phyloP scores from a whole-genome alignment of 2,888 invertebrate genomes.

The Callosobruchus maculatus region DNA sequence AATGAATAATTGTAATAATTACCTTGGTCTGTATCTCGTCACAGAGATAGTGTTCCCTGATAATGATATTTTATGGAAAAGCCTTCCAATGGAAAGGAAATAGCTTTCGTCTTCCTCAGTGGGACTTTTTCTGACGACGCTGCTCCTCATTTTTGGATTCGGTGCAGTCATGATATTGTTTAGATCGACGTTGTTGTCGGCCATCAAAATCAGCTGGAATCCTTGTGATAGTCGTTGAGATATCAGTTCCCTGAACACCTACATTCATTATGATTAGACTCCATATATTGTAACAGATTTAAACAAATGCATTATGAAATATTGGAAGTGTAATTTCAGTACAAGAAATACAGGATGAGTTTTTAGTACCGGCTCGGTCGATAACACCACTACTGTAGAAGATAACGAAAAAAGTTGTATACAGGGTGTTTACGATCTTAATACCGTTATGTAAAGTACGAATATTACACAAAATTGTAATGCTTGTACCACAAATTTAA shows the following conservation, averaged over 20 bases:
- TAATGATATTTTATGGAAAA: slow-evolving; percentile 88
- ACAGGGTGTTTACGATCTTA: too few relatives aligned
- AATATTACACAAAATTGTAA: too few relatives aligned
- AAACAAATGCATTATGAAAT: too few relatives aligned
- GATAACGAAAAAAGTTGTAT: too few relatives aligned
- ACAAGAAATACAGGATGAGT: too few relatives aligned
- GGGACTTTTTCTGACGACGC: slow-evolving; percentile 32
- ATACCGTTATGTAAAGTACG: too few relatives aligned
- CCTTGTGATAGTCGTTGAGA: slow-evolving; percentile 94
- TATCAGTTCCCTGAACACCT: slow-evolving; percentile 80
- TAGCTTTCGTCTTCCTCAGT: slow-evolving; percentile 64
- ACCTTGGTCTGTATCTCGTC: slow-evolving; percentile 92
- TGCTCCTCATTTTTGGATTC: slow-evolving; percentile 24
- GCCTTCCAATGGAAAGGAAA: slow-evolving; percentile 87
- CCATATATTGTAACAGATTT: too few relatives aligned
- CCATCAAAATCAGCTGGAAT: slow-evolving; percentile 74
- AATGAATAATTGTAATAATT: slow-evolving; percentile 20
- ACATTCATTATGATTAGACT: too few relatives aligned
- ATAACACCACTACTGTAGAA: too few relatives aligned
- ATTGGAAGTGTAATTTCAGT: too few relatives aligned
- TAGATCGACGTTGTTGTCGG: slow-evolving; percentile 32
- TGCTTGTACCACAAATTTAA: too few relatives aligned
- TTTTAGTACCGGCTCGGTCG: too few relatives aligned
- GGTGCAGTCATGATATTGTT: slow-evolving; percentile 19
- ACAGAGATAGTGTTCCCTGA: slow-evolving; percentile 89